phyloP scores from a whole-genome alignment of 2,797 vertebrate genomes.

The Helostoma temminkii region DNA sequence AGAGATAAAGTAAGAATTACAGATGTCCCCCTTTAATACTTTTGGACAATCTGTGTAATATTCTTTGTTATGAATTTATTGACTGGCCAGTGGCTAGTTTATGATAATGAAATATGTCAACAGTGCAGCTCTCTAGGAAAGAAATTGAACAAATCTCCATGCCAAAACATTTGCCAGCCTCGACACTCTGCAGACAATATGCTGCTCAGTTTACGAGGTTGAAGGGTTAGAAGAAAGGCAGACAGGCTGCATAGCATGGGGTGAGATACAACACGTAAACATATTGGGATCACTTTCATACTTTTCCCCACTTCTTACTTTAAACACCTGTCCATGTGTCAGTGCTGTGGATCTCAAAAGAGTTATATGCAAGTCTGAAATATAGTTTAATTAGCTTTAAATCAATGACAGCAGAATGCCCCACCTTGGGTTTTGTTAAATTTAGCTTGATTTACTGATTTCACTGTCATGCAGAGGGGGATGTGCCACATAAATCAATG shows the following conservation, averaged over 20 bases:
- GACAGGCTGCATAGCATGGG: constrained; percentile 76
- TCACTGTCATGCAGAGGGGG: constrained; percentile 49
- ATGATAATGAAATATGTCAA: not conserved
- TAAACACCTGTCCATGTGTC: constrained; percentile 70
- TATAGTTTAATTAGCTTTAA: constrained; percentile 53
- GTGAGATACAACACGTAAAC: constrained; percentile 78
- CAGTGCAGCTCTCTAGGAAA: constrained; percentile 79
- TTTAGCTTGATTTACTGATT: constrained; percentile 21
- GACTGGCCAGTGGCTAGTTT: not conserved
- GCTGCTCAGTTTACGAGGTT: constrained; percentile 50
- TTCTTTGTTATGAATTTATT: not conserved
- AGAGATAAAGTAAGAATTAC: not conserved
- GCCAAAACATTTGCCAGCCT: constrained; percentile 68
- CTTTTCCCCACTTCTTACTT: constrained; percentile 78
- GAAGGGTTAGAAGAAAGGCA: constrained; percentile 63
- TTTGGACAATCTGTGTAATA: not conserved
- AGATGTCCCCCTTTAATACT: not conserved
- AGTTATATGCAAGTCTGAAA: constrained; percentile 74
- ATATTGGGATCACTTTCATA: constrained; percentile 67
- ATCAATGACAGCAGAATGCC: constrained; percentile 16
- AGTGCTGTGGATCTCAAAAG: constrained; percentile 81
- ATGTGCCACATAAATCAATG: constrained; percentile 32
- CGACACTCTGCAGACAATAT: constrained; percentile 46
- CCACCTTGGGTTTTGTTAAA: not conserved
- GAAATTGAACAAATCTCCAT: constrained; percentile 52